phyloP scores from a whole-genome alignment of 2,113 vertebrate genomes.

The Mustelus asterias region DNA sequence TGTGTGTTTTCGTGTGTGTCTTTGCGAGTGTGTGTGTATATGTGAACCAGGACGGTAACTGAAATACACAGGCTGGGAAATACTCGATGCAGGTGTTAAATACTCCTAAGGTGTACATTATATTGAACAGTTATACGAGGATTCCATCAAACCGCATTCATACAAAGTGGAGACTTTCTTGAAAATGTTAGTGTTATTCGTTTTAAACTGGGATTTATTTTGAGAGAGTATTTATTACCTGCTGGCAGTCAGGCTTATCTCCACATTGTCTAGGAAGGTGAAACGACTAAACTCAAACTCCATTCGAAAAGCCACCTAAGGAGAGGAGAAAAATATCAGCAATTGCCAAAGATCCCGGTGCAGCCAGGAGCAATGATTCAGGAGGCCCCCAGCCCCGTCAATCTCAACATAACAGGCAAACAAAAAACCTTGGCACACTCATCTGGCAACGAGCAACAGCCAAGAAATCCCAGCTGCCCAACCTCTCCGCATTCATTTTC shows the following conservation, averaged over 20 bases:
- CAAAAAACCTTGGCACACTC: not conserved
- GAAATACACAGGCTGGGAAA: not conserved
- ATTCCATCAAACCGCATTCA: not conserved
- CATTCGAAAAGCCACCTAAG: constrained; percentile 75
- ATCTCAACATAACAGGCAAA: too few species aligned
- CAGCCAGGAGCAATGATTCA: not conserved
- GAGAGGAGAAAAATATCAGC: constrained; percentile 37
- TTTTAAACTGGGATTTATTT: not conserved
- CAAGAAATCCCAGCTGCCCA: not conserved
- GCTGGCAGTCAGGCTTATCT: constrained; percentile 59
- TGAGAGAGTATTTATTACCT: constrained; percentile 55
- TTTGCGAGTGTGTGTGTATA: not conserved
- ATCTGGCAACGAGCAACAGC: not conserved
- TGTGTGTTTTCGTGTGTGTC: not conserved
- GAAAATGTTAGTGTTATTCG: not conserved
- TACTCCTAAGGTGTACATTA: not conserved
- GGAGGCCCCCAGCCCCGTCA: not conserved
- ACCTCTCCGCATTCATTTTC: not conserved
- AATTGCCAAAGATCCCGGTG: not conserved
- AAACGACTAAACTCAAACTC: constrained; percentile 86
- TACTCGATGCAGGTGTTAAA: not conserved
- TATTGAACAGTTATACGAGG: not conserved
- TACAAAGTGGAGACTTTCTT: not conserved
- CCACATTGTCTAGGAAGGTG: constrained; percentile 66
- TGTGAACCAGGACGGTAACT: not conserved